Evolutionary conservation across 37 sponge, comb jelly and placozoan species (phyloP).

Genomic region (Spongilla lacustris): DNA sequence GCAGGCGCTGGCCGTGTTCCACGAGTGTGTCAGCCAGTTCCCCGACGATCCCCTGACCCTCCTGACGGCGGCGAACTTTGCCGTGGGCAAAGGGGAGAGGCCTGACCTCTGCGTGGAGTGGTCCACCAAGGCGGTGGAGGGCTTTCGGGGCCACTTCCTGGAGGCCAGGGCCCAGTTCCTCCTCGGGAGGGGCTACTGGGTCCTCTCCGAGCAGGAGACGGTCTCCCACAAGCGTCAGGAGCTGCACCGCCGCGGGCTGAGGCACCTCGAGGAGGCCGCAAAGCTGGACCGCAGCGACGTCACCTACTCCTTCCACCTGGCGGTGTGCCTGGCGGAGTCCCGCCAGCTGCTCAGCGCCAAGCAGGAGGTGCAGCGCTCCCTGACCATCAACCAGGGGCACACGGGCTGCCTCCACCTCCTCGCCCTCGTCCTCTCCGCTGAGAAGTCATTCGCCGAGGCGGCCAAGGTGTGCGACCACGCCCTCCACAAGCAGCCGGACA

Average conservation of each 20-base stretch:
- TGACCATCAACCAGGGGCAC: conserved; percentile 40
- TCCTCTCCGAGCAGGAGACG: conserved; percentile 25
- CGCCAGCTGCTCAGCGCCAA: conserved; percentile 45
- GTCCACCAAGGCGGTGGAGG: conserved; percentile 12
- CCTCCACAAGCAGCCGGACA: conserved; percentile 57
- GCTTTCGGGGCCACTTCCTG: conserved; percentile 28
- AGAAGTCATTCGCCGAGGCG: conserved; percentile 59
- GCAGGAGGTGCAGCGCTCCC: conserved; percentile 42
- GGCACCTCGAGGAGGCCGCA: conserved; percentile 29
- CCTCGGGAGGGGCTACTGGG: conserved; percentile 33
- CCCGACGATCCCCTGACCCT: conserved; percentile 45
- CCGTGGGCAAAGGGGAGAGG: conserved; percentile 23
- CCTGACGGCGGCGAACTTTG: conserved; percentile 46
- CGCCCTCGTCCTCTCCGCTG: conserved; percentile 50
- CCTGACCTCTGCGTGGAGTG: conserved; percentile 55
- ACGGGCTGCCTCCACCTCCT: conserved; percentile 63
- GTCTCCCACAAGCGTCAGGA: conserved; percentile 38
- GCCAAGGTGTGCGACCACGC: conserved; percentile 57
- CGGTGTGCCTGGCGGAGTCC: conserved; percentile 41
- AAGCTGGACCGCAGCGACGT: conserved; percentile 35
- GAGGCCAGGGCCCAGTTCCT: conserved; percentile 35
- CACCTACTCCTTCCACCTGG: conserved; percentile 48
- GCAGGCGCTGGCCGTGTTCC: conserved; percentile 61
- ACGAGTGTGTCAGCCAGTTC: conserved; percentile 49
- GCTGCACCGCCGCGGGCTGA: conserved; percentile 36